Conservation (phyloP, 2,113 vertebrate genomes). For the Benthochromis sp. region DNA sequence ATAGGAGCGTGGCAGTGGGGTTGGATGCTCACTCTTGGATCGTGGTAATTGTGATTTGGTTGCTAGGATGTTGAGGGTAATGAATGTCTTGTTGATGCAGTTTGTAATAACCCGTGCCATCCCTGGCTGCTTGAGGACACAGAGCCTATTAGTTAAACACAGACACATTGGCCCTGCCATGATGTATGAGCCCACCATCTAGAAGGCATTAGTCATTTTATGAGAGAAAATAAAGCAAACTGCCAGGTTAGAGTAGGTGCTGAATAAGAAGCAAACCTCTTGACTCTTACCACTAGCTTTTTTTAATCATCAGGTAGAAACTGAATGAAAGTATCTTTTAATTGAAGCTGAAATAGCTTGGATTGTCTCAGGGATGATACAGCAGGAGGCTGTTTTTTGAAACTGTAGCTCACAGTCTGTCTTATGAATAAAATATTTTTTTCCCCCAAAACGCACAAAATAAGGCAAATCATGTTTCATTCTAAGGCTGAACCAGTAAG, state of each 20-base stretch:
- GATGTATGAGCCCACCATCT: slow-evolving; percentile 36
- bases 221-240: slow-evolving; percentile 24
- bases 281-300: background rate
- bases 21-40: slow-evolving; percentile 49
- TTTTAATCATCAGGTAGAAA: background rate
- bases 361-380: background rate
- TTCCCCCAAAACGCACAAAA: accelerated
- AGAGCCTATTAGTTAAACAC: slow-evolving; percentile 56
- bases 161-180: slow-evolving; percentile 17
- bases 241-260: background rate
- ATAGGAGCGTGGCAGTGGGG: background rate
- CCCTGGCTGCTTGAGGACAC: slow-evolving; percentile 32
- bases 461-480: slow-evolving; percentile 4
- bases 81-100: slow-evolving; percentile 62
- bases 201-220: slow-evolving; percentile 39
- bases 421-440: background rate
- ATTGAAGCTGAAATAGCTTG: background rate
- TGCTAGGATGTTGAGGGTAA: slow-evolving; percentile 55
- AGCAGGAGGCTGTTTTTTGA: background rate
- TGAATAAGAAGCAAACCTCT: background rate
- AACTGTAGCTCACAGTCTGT: background rate
- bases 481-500: background rate
- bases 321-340: background rate
- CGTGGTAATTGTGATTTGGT: slow-evolving; percentile 53
- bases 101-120: slow-evolving; percentile 61